Evolutionary conservation across 2,888 invertebrate species (phyloP), one percentile per base, ranked within the genome.

Genomic region (Sclerodermus sp.): DNA sequence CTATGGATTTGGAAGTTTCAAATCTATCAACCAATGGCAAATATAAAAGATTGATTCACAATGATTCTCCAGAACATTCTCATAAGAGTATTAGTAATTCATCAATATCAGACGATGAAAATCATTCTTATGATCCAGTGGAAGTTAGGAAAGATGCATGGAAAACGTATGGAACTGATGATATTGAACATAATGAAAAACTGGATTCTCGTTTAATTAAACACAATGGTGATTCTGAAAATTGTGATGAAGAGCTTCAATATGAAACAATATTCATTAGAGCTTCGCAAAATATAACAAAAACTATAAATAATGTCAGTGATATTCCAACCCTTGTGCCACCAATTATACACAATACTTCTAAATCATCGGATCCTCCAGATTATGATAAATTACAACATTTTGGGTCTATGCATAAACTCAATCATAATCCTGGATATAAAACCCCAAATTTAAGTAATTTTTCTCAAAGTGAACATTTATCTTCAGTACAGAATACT

Each of bases 371-470:
- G 13, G 70, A 70, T n/a, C 62, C 64, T 29, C 63, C 74, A 53
- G 86, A 87, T 68, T 93, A 93, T 77, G 91, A 92, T 74, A 87
- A 88, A 53, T 77, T 93, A 50, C 89, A 91, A 69, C 90, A 90
- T 71, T 88, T 92, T 69, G 90, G 90, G 10, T 88, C 90, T 0
- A 86, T 88, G 49, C 86, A 86, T 58, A 89, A 87, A 78, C 71
- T 81, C 12, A 84, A 82, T 67, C 83, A 84, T 46, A 88, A 87
- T 56, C 80, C 84, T 15, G 83, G 84, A 8, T 91, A 91, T 69
- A 90, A 89, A 69, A 85, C 86, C n/a, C 78, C 86, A 37, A 73
- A 65, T 46, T 45, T 67, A 14, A 47, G 42, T 8, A 54, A 62
- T 13, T 41, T 62, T 13, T 50, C 61, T 2, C 62, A 60, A 31